phyloP scores from a whole-genome alignment of 2,113 vertebrate genomes.

The Zosterops lateralis region DNA sequence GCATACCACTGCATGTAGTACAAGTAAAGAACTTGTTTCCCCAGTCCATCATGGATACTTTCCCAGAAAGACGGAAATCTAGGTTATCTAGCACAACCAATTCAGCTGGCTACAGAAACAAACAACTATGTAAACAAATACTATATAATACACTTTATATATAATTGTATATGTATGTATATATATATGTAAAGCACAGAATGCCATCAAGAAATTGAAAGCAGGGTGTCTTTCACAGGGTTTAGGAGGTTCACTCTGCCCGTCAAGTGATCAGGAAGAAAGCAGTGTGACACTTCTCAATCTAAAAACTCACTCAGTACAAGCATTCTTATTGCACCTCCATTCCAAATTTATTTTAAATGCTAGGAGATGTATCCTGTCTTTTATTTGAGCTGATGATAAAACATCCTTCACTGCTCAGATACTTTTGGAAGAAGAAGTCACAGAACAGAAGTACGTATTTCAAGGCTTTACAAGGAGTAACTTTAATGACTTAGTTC shows the following conservation, averaged over 20 bases:
- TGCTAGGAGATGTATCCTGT: neutral
- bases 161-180: neutral
- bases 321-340: neutral
- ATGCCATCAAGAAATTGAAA: conserved; percentile 41
- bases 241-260: conserved; percentile 23
- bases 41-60: neutral
- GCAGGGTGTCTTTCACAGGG: neutral
- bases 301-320: conserved; percentile 24
- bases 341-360: conserved; percentile 40
- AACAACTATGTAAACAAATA: neutral
- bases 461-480: neutral
- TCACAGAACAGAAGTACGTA: conserved; percentile 11
- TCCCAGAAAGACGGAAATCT: neutral
- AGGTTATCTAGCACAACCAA: neutral
- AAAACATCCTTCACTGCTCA: neutral
- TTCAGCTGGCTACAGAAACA: neutral
- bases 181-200: neutral
- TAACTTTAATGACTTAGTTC: neutral
- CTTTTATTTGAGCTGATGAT: neutral
- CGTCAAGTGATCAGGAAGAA: conserved; percentile 32
- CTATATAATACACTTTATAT: neutral
- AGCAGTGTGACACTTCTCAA: neutral
- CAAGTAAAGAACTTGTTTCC: neutral
- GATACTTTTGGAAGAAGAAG: conserved; percentile 9
- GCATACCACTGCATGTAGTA: neutral